phyloP scores from a whole-genome alignment of 2,113 vertebrate genomes.

The Sigmodon hispidus region DNA sequence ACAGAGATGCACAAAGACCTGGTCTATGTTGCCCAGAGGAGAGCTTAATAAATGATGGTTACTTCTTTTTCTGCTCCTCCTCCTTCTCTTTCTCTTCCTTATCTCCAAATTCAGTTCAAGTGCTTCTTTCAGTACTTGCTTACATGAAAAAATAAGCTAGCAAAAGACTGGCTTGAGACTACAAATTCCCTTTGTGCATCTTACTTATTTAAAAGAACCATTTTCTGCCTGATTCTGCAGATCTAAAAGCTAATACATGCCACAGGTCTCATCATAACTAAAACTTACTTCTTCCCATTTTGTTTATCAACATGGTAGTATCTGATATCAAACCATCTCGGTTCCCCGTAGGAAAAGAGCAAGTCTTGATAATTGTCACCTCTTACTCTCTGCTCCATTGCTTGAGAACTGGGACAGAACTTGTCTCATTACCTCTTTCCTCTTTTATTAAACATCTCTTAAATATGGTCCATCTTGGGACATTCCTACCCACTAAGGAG shows the following conservation, averaged over 20 bases:
- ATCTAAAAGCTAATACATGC: constrained; percentile 28
- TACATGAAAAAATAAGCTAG: not conserved
- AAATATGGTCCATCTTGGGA: constrained; percentile 22
- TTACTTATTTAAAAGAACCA: constrained; percentile 48
- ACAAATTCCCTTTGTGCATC: constrained; percentile 37
- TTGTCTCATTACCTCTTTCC: constrained; percentile 45
- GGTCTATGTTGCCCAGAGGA: constrained; percentile 16
- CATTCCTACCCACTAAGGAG: not conserved
- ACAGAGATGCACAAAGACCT: not conserved
- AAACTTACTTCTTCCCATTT: constrained; percentile 27
- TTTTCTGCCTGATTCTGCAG: not conserved
- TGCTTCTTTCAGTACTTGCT: constrained; percentile 34
- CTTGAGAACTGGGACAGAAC: constrained; percentile 1
- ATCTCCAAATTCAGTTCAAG: not conserved
- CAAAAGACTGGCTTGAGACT: constrained; percentile 1
- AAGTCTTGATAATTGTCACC: not conserved
- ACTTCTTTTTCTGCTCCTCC: not conserved
- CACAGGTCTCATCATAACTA: constrained; percentile 34
- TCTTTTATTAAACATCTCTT: constrained; percentile 12
- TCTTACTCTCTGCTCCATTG: not conserved
- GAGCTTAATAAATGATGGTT: constrained; percentile 17
- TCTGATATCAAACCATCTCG: constrained; percentile 10
- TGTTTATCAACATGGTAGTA: constrained; percentile 33
- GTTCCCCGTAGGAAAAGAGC: constrained; percentile 36
- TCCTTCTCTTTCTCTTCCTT: not conserved